Evolutionary conservation across 2,797 vertebrate species (phyloP).

Genomic region (Martes flavigula): DNA sequence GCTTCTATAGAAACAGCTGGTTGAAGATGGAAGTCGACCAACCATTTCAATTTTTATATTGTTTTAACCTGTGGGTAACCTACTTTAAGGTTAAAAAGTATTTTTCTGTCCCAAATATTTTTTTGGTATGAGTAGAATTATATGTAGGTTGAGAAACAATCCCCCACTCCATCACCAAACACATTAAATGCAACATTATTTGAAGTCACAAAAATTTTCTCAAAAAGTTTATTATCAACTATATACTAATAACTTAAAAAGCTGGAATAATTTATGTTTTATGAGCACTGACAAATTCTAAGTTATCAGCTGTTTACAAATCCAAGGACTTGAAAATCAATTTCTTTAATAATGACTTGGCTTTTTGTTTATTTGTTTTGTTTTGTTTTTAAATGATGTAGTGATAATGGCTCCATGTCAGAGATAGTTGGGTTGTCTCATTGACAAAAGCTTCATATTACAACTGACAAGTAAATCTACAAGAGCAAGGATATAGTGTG

Average conservation of each 20-base stretch:
- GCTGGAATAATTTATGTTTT: not conserved
- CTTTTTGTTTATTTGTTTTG: not conserved
- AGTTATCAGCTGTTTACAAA: not conserved
- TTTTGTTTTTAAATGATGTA: not conserved
- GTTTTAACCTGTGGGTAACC: not conserved
- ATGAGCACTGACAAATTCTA: not conserved
- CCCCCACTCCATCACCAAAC: not conserved
- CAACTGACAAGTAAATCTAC: not conserved
- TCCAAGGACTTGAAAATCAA: not conserved
- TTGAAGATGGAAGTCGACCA: conserved; percentile 57
- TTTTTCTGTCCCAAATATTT: not conserved
- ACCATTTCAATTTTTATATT: conserved; percentile 46
- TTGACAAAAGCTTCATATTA: not conserved
- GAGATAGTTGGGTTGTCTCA: not conserved
- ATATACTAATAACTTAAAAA: not conserved
- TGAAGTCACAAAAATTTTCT: not conserved
- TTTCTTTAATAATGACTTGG: not conserved
- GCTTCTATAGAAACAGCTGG: conserved; percentile 62
- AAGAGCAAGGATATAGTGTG: not conserved
- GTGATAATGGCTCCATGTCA: not conserved
- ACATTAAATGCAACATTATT: not conserved
- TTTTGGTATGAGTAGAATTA: not conserved
- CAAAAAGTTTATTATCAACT: not conserved
- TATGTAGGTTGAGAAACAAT: not conserved
- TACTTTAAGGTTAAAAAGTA: not conserved